phyloP scores from a whole-genome alignment of 2,888 invertebrate species.

The Lagria hirta region DNA sequence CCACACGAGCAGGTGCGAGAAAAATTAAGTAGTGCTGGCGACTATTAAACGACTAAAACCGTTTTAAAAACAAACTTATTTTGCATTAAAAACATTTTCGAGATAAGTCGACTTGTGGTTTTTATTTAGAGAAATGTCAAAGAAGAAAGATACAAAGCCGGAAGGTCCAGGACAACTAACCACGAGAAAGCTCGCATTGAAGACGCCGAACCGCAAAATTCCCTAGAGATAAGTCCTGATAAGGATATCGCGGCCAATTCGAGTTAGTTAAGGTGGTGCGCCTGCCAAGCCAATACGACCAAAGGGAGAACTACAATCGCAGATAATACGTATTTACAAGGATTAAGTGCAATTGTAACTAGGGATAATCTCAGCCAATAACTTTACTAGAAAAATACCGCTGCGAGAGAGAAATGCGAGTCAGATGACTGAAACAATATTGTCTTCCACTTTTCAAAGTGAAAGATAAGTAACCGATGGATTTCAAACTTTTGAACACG shows the following conservation, averaged over 20 bases:
- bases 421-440: conserved; percentile 20
- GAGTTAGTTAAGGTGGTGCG: conserved; percentile 27
- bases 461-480: not conserved
- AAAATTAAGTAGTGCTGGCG: too few relatives aligned
- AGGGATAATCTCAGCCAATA: conserved; percentile 30
- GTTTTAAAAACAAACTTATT: too few relatives aligned
- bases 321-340: conserved; percentile 37
- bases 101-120: too few relatives aligned
- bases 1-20: too few relatives aligned
- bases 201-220: conserved; percentile 32
- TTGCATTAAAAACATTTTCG: too few relatives aligned
- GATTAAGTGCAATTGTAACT: conserved; percentile 35
- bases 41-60: too few relatives aligned
- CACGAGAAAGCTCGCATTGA: conserved; percentile 31
- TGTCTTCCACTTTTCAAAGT: too few relatives aligned
- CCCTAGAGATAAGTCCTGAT: conserved; percentile 35
- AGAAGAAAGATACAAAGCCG: too few relatives aligned
- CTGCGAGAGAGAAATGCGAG: conserved; percentile 7
- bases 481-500: conserved; percentile 3
- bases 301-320: conserved; percentile 31
- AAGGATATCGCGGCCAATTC: conserved; percentile 32
- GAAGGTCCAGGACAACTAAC: conserved; percentile 22
- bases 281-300: conserved; percentile 30
- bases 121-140: too few relatives aligned
- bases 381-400: conserved; percentile 23